These are phyloP conservation scores for Cyrtodaria siliqua DNA, from an alignment of 2,888 invertebrate species.

Conservation along the genomic window DNA sequence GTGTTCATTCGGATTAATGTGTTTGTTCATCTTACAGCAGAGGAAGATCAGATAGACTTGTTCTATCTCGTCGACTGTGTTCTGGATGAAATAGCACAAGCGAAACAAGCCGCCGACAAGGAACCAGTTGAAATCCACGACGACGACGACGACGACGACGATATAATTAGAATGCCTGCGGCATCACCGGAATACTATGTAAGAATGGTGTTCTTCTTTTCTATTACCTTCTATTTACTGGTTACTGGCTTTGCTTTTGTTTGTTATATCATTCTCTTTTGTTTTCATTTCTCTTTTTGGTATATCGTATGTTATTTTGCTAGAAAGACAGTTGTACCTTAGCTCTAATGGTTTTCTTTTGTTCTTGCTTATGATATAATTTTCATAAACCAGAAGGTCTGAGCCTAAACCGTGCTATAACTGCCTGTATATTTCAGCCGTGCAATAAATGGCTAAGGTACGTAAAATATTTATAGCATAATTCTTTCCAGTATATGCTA, in stretches of 20 bases:
- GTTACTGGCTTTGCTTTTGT: not conserved
- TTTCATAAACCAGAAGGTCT: too few relatives aligned
- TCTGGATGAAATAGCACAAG: conserved; percentile 49
- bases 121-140: not conserved
- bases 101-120: conserved; percentile 23
- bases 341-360: too few relatives aligned
- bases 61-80: conserved; percentile 57
- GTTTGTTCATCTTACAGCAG: conserved; percentile 32
- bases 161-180: conserved; percentile 49
- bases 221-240: not conserved
- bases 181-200: conserved; percentile 40
- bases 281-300: not conserved
- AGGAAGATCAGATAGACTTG: conserved; percentile 43
- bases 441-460: too few relatives aligned
- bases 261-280: conserved; percentile 7
- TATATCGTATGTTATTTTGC: too few relatives aligned
- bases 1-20: too few relatives aligned
- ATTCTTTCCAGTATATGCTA: too few relatives aligned
- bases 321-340: too few relatives aligned
- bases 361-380: too few relatives aligned
- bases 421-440: too few relatives aligned
- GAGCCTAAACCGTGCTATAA: too few relatives aligned
- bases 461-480: too few relatives aligned
- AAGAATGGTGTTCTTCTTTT: conserved; percentile 23
- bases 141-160: conserved; percentile 7